These are phyloP conservation scores for Marronus borbonicus DNA, from an alignment of 2,888 invertebrate species.

Conservation along the genomic window DNA sequence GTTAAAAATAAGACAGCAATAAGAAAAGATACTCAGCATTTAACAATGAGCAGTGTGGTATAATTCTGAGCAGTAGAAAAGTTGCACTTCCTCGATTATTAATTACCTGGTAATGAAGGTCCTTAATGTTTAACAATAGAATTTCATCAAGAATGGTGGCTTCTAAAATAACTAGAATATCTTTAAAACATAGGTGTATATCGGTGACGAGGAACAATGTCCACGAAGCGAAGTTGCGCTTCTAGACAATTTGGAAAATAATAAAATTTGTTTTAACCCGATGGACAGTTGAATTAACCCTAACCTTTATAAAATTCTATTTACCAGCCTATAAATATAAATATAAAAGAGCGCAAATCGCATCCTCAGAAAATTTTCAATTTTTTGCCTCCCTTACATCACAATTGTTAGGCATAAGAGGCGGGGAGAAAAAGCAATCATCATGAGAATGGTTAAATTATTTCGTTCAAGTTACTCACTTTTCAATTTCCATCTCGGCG, in stretches of 20 bases:
- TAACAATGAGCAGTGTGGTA: too few relatives aligned
- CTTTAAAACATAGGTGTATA: too few relatives aligned
- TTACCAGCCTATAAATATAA: not conserved
- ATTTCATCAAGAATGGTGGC: too few relatives aligned
- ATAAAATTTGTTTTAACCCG: slow-evolving; percentile 3
- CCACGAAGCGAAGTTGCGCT: not conserved
- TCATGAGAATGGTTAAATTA: slow-evolving; percentile 41
- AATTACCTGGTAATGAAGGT: not conserved
- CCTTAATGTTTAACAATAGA: not conserved
- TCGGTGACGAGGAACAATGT: not conserved
- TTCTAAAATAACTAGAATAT: too few relatives aligned
- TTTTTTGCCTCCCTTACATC: slow-evolving; percentile 5
- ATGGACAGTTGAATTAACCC: slow-evolving; percentile 19
- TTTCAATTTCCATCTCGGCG: slow-evolving; percentile 34
- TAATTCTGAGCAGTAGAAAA: not conserved
- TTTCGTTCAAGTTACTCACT: slow-evolving; percentile 40
- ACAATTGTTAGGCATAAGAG: not conserved
- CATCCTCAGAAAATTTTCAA: slow-evolving; percentile 27
- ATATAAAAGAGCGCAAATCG: not conserved
- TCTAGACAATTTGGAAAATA: not conserved
- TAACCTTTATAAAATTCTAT: slow-evolving; percentile 29
- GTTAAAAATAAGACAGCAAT: too few relatives aligned
- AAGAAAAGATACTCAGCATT: too few relatives aligned
- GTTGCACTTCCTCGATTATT: not conserved
- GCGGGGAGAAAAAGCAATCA: slow-evolving; percentile 26